phyloP scores from a whole-genome alignment of 2,888 invertebrate species.

The Parnassius mnemosyne region DNA sequence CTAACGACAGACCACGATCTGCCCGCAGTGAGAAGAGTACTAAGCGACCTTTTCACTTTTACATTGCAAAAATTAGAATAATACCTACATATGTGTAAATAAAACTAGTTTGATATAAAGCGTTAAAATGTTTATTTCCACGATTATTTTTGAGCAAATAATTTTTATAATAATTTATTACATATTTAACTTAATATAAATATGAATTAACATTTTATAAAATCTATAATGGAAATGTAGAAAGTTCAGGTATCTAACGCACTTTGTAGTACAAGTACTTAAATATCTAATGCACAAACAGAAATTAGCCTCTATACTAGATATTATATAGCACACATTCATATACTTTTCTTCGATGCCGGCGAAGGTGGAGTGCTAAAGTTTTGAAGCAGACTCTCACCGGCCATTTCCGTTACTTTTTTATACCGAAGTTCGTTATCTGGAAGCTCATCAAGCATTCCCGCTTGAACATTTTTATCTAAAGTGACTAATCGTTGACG shows the following conservation, averaged over 20 bases:
- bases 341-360: slow-evolving; percentile 62
- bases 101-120: slow-evolving; percentile 30
- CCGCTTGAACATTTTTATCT: slow-evolving; percentile 70
- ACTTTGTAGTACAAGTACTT: slow-evolving; percentile 47
- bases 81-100: slow-evolving; percentile 4
- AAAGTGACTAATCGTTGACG: slow-evolving; percentile 59
- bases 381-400: slow-evolving; percentile 49
- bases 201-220: slow-evolving; percentile 77
- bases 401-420: slow-evolving; percentile 46
- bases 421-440: slow-evolving; percentile 54
- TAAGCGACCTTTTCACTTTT: slow-evolving; percentile 16
- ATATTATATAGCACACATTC: slow-evolving; percentile 38
- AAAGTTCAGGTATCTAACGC: slow-evolving; percentile 70
- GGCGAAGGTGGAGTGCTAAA: slow-evolving; percentile 62
- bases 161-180: slow-evolving; percentile 67
- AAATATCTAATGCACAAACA: slow-evolving; percentile 41
- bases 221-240: slow-evolving; percentile 77
- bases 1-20: slow-evolving; percentile 19
- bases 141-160: slow-evolving; percentile 73
- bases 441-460: slow-evolving; percentile 60
- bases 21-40: slow-evolving; percentile 20
- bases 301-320: slow-evolving; percentile 54
- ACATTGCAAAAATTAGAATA: slow-evolving; percentile 2
- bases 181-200: slow-evolving; percentile 73
- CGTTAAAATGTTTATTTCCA: slow-evolving; percentile 47